Evolutionary conservation across 2,888 invertebrate genomes (phyloP).

Genomic region (Epinotia brunnichana): DNA sequence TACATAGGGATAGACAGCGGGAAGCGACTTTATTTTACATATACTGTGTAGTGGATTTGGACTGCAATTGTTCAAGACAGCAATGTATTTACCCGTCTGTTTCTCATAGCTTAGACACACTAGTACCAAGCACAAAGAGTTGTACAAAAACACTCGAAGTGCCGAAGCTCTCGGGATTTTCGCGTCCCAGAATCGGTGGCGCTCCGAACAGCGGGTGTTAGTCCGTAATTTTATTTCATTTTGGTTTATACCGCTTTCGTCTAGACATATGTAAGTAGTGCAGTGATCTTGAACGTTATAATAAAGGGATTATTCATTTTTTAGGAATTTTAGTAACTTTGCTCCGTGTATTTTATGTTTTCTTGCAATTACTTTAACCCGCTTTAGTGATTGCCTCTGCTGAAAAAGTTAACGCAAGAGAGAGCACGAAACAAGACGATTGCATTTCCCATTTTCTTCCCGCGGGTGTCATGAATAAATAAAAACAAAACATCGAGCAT

Average conservation of each 20-base stretch:
- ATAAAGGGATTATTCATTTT: not conserved
- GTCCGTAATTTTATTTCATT: slow-evolving; percentile 27
- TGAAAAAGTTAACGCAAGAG: not conserved
- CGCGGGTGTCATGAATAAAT: too few relatives aligned
- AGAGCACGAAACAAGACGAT: too few relatives aligned
- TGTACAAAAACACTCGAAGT: slow-evolving; percentile 11
- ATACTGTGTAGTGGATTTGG: too few relatives aligned
- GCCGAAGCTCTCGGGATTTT: not conserved
- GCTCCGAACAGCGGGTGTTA: not conserved
- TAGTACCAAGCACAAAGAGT: not conserved
- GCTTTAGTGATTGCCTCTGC: not conserved
- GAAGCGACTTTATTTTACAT: too few relatives aligned
- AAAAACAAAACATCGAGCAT: too few relatives aligned
- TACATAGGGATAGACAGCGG: too few relatives aligned
- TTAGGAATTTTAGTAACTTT: not conserved
- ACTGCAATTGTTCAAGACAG: not conserved
- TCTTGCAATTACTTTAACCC: not conserved
- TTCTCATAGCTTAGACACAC: not conserved
- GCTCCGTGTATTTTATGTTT: not conserved
- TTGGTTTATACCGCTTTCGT: slow-evolving; percentile 15
- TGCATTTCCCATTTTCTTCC: too few relatives aligned
- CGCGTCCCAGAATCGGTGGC: not conserved
- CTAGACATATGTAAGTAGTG: slow-evolving; percentile 10
- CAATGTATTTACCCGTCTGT: not conserved
- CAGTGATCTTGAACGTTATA: slow-evolving; percentile 12